Percentiles rank a stretch among this genome's conserved stretches.
phyloP scores from a whole-genome alignment of 2,888 invertebrate genomes.

The Agrilus biguttatus region DNA sequence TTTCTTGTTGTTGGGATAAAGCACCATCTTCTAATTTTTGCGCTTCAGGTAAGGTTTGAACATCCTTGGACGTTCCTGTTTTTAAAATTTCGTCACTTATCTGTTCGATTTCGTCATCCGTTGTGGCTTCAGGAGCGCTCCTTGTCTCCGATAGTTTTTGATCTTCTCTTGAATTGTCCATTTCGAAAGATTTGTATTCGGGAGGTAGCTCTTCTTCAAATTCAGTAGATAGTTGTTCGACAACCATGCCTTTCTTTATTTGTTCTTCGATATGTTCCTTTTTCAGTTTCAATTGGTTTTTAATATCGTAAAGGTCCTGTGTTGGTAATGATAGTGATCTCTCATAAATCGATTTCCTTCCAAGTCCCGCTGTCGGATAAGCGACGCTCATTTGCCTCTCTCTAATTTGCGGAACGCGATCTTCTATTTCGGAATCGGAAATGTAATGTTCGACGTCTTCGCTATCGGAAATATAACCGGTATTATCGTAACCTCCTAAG shows the following conservation, averaged over 20 bases:
- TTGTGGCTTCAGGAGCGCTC: slow-evolving; percentile 10
- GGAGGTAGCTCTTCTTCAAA: slow-evolving; percentile 34
- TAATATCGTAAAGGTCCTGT: slow-evolving; percentile 36
- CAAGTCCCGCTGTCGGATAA: slow-evolving; percentile 20
- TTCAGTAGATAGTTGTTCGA: slow-evolving; percentile 34
- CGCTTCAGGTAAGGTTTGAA: slow-evolving; percentile 1
- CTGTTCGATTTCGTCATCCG: neutral
- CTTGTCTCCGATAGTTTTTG: slow-evolving; percentile 12
- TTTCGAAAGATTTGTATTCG: slow-evolving; percentile 30
- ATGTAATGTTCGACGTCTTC: slow-evolving; percentile 31
- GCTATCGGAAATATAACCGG: slow-evolving; percentile 30
- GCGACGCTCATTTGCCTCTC: slow-evolving; percentile 31
- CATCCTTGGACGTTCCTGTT: no score
- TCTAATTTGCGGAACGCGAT: slow-evolving; percentile 29
- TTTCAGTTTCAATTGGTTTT: slow-evolving; percentile 37
- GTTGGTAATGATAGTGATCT: slow-evolving; percentile 35
- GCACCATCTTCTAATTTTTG: neutral
- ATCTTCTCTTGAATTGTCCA: slow-evolving; percentile 14
- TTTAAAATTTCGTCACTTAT: neutral
- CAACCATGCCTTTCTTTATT: slow-evolving; percentile 43
- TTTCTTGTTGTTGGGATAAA: neutral
- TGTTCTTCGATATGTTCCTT: slow-evolving; percentile 46
- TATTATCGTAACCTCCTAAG: slow-evolving; percentile 23
- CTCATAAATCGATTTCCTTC: slow-evolving; percentile 30
- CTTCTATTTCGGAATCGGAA: slow-evolving; percentile 31